Conservation (phyloP, 2,888 invertebrate genomes). For the Hololepta plana region DNA sequence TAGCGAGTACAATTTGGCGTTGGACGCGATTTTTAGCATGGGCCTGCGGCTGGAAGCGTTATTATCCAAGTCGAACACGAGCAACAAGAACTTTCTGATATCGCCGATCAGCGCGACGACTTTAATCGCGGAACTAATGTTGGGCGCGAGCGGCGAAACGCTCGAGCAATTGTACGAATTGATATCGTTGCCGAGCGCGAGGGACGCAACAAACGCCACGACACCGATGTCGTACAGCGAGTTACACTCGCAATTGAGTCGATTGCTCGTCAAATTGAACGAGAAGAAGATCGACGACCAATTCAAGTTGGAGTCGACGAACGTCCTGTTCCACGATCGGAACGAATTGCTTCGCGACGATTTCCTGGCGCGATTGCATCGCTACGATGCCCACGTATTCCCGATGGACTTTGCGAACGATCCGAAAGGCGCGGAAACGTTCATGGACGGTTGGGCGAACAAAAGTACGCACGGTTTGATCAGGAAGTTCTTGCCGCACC, state of each 20-base stretch:
- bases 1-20: too few relatives aligned
- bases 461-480: conserved; percentile 24
- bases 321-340: conserved; percentile 18
- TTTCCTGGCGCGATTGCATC: conserved; percentile 15
- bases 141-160: conserved; percentile 22
- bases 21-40: conserved; percentile 23
- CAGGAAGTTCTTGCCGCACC: conserved; percentile 17
- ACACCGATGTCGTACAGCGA: conserved; percentile 15
- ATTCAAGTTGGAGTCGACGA: conserved; percentile 18
- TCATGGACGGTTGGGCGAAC: conserved; percentile 21
- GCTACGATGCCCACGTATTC: conserved; percentile 17
- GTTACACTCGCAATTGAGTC: conserved; percentile 20
- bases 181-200: conserved; percentile 14
- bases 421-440: conserved; percentile 8
- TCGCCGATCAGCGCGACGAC: conserved; percentile 25
- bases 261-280: conserved; percentile 16
- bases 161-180: conserved; percentile 19
- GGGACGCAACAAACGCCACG: conserved; percentile 9
- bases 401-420: conserved; percentile 17
- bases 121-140: conserved; percentile 22
- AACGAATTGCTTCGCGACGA: conserved; percentile 13
- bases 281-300: conserved; percentile 8
- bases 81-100: conserved; percentile 20
- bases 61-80: conserved; percentile 13
- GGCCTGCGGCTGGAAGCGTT: conserved; percentile 20